Conservation (phyloP, 2,888 invertebrate genomes). For the Odontocerum albicorne region DNA sequence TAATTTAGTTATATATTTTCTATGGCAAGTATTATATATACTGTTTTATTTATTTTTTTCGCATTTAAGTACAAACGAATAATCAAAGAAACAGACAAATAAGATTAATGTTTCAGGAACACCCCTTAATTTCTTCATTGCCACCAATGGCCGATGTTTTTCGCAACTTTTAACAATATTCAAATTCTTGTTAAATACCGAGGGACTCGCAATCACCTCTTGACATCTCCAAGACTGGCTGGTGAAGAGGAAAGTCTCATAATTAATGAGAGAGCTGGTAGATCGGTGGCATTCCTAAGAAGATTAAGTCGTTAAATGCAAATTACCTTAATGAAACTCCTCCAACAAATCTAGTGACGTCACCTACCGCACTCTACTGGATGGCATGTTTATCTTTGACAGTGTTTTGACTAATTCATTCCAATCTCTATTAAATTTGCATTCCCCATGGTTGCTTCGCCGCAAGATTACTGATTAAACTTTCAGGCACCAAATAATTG, state of each 20-base stretch:
- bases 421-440: slow-evolving; percentile 33
- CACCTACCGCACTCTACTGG: slow-evolving; percentile 10
- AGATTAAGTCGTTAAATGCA: slow-evolving; percentile 37
- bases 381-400: slow-evolving; percentile 34
- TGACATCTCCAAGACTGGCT: not conserved
- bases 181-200: too few species aligned
- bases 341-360: slow-evolving; percentile 7
- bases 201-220: not conserved
- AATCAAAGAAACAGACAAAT: too few species aligned
- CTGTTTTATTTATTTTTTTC: too few species aligned
- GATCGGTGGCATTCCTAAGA: slow-evolving; percentile 32
- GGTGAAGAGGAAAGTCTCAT: slow-evolving; percentile 8
- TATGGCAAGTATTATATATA: too few species aligned
- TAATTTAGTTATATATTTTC: too few species aligned
- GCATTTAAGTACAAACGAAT: too few species aligned
- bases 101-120: too few species aligned
- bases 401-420: slow-evolving; percentile 32
- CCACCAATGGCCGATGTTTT: too few species aligned
- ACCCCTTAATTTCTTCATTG: too few species aligned
- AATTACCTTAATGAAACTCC: slow-evolving; percentile 35
- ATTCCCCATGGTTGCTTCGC: slow-evolving; percentile 5
- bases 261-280: slow-evolving; percentile 22
- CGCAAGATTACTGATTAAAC: not conserved
- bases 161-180: too few species aligned
- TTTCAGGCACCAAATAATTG: not conserved